phyloP scores from a whole-genome alignment of 2,797 vertebrate genomes.

The Pangasius mekongensis region DNA sequence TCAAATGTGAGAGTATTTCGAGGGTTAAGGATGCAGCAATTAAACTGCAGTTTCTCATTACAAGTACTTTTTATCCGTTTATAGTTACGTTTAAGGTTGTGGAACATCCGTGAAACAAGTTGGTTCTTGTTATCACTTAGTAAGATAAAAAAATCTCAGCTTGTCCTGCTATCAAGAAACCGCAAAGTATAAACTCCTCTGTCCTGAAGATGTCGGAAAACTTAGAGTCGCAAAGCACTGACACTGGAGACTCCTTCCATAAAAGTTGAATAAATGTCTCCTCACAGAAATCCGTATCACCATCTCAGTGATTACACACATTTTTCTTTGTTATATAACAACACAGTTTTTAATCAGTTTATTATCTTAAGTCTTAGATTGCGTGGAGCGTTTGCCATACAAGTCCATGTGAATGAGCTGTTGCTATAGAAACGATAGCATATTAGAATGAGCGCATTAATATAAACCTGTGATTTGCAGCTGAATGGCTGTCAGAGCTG shows the following conservation, averaged over 20 bases:
- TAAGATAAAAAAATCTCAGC: background rate
- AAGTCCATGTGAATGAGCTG: background rate
- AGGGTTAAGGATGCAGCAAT: background rate
- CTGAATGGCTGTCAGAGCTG: background rate
- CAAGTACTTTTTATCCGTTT: background rate
- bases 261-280: background rate
- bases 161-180: background rate
- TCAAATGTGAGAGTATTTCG: background rate
- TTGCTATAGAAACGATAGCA: background rate
- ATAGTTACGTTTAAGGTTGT: background rate
- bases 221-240: too few species aligned
- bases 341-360: too few species aligned
- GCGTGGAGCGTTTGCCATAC: too few species aligned
- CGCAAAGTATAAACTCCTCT: background rate
- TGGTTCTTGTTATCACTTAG: background rate
- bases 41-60: background rate
- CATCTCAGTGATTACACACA: background rate
- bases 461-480: background rate
- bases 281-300: background rate
- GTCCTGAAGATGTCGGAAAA: background rate
- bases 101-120: background rate
- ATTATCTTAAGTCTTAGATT: background rate
- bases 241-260: background rate
- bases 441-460: background rate
- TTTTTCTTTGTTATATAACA: background rate